Evolutionary conservation across 2,888 invertebrate genomes (phyloP).

Genomic region (Cheilosia urbana): DNA sequence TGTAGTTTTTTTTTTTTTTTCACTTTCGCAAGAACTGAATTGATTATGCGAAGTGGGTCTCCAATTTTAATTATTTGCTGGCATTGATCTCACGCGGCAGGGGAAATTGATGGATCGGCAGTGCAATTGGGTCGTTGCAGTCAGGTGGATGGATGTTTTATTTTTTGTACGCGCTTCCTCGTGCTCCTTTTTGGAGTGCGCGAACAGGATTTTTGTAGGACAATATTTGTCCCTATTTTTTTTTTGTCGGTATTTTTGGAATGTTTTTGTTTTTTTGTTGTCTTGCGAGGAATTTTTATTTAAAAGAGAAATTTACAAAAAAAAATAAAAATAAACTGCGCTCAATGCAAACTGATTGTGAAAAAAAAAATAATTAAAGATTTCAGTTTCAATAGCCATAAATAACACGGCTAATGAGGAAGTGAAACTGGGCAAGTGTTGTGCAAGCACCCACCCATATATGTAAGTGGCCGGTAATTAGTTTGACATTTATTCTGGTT

Average conservation of each 20-base stretch:
- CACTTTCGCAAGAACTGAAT: constrained; percentile 47
- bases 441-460: constrained; percentile 1
- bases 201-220: constrained; percentile 66
- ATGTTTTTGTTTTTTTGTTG: constrained; percentile 1
- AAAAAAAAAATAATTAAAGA: constrained; percentile 14
- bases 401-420: background rate
- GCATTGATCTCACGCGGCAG: constrained; percentile 63
- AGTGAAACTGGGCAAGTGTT: constrained; percentile 34
- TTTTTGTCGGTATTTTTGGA: background rate
- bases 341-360: constrained; percentile 18
- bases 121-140: constrained; percentile 66
- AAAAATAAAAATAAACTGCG: constrained; percentile 16
- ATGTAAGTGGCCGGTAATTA: background rate
- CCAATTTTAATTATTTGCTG: constrained; percentile 63
- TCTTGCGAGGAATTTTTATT: constrained; percentile 28
- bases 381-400: constrained; percentile 52
- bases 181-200: constrained; percentile 19
- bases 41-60: constrained; percentile 69
- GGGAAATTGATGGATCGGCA: constrained; percentile 64
- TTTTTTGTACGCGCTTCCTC: constrained; percentile 7
- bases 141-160: constrained; percentile 49
- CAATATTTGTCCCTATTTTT: constrained; percentile 48
- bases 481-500: constrained; percentile 18
- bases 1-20: constrained; percentile 24
- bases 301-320: constrained; percentile 44